These are phyloP conservation scores for Oncorhynchus keta DNA, from an alignment of 2,113 vertebrate species.

Conservation along the genomic window DNA sequence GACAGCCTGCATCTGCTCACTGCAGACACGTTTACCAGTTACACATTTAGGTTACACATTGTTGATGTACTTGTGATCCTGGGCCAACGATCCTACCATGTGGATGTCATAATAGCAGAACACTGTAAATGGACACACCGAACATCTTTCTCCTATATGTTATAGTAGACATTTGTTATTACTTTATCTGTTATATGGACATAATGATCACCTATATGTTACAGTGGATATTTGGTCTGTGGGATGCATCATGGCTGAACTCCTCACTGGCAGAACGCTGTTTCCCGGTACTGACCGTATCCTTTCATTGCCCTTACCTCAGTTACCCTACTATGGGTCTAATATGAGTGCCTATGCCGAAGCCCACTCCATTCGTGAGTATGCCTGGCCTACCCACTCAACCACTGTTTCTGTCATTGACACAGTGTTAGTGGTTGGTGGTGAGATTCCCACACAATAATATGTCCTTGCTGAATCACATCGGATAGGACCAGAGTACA, in stretches of 20 bases:
- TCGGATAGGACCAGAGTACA: background rate
- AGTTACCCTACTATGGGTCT: background rate
- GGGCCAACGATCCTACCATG: background rate
- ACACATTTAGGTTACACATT: background rate
- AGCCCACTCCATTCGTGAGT: background rate
- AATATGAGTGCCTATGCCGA: background rate
- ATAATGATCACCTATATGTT: slow-evolving; percentile 34
- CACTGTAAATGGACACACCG: background rate
- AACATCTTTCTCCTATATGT: background rate
- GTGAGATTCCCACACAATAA: background rate
- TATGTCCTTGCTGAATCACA: slow-evolving; percentile 19
- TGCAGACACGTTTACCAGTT: background rate
- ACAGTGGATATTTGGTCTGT: slow-evolving; percentile 99
- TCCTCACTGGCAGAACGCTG: slow-evolving; percentile 94
- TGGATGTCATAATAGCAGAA: slow-evolving; percentile 19
- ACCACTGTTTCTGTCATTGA: no score
- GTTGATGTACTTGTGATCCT: background rate
- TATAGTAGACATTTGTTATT: background rate
- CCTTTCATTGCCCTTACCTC: slow-evolving; percentile 71
- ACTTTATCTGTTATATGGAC: slow-evolving; percentile 7
- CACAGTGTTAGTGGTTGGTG: background rate
- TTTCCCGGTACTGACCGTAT: slow-evolving; percentile 99
- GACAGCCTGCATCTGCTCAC: background rate
- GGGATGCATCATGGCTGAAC: slow-evolving; percentile 98
- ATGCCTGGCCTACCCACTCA: no score